These are phyloP conservation scores for Hyperoplus lanceolatus DNA, from an alignment of 2,797 vertebrate species.

Conservation along the genomic window DNA sequence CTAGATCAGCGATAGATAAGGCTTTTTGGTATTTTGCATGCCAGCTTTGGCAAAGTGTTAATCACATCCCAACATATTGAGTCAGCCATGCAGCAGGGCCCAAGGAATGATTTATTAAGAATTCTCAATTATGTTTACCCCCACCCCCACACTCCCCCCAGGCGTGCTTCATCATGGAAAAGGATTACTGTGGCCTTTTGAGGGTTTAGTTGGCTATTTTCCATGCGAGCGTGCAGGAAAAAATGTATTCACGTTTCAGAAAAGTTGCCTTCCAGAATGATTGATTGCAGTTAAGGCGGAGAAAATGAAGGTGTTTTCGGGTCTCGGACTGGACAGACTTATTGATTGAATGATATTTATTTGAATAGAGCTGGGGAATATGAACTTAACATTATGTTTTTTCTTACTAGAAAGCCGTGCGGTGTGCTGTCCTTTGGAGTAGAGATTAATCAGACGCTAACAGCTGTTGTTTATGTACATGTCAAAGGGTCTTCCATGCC, in stretches of 20 bases:
- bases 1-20: slow-evolving; percentile 20
- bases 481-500: not conserved
- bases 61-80: slow-evolving; percentile 47
- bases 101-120: slow-evolving; percentile 18
- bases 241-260: not conserved
- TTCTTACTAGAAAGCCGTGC: not conserved
- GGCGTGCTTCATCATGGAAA: slow-evolving; percentile 4
- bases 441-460: slow-evolving; percentile 2
- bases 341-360: not conserved
- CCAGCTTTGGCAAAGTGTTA: slow-evolving; percentile 35
- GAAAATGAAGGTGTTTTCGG: not conserved
- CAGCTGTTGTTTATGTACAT: slow-evolving; percentile 20
- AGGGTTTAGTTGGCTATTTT: slow-evolving; percentile 1
- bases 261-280: not conserved
- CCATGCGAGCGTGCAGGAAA: not conserved
- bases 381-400: not conserved
- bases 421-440: not conserved
- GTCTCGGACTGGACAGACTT: not conserved
- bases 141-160: not conserved
- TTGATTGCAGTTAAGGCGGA: not conserved
- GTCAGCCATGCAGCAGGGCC: slow-evolving; percentile 13
- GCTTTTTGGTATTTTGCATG: slow-evolving; percentile 35
- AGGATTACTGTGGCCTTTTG: not conserved
- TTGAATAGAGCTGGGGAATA: not conserved
- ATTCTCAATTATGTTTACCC: slow-evolving; percentile 24